Conservation (phyloP, 2,797 vertebrate species). For the Ptychobarbus kaznakovi region DNA sequence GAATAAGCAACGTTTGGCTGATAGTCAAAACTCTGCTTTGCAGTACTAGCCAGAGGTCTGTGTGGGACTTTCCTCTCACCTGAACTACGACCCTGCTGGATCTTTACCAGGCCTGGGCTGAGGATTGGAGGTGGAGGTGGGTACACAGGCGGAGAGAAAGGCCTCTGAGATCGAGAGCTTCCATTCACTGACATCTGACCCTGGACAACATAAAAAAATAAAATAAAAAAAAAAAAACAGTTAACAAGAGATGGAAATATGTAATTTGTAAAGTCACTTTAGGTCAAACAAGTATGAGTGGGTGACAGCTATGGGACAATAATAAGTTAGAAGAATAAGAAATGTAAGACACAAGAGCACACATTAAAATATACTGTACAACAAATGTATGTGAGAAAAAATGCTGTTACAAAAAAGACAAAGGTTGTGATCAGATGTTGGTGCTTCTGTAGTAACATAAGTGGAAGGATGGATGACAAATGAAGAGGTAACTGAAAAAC, state of each 20-base stretch:
- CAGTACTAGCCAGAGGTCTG: not conserved
- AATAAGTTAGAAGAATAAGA: constrained; percentile 35
- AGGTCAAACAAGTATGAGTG: constrained; percentile 1
- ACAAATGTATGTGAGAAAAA: not conserved
- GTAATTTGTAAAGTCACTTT: constrained; percentile 42
- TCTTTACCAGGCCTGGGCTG: constrained; percentile 81
- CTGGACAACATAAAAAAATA: constrained; percentile 69
- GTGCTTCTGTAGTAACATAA: constrained; percentile 10
- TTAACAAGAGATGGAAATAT: constrained; percentile 36
- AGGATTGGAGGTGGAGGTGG: constrained; percentile 86
- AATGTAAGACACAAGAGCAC: constrained; percentile 38
- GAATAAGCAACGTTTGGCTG: not conserved
- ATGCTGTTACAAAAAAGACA: not conserved
- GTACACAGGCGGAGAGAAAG: constrained; percentile 89
- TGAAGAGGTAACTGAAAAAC: not conserved
- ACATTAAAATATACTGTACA: constrained; percentile 43
- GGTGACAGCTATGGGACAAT: constrained; percentile 22
- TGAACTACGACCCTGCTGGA: constrained; percentile 85
- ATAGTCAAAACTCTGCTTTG: not conserved
- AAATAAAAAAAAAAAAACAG: not conserved
- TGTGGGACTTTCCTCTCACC: constrained; percentile 78
- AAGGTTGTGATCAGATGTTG: constrained; percentile 4
- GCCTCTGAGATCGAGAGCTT: constrained; percentile 85
- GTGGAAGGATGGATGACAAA: not conserved
- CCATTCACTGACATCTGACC: constrained; percentile 94